A percentile compares a stretch with the other conserved stretches of the same genome.
These are phyloP conservation scores for Physocephala rufipes DNA, from an alignment of 2,888 invertebrate genomes.

Conservation along the genomic window DNA sequence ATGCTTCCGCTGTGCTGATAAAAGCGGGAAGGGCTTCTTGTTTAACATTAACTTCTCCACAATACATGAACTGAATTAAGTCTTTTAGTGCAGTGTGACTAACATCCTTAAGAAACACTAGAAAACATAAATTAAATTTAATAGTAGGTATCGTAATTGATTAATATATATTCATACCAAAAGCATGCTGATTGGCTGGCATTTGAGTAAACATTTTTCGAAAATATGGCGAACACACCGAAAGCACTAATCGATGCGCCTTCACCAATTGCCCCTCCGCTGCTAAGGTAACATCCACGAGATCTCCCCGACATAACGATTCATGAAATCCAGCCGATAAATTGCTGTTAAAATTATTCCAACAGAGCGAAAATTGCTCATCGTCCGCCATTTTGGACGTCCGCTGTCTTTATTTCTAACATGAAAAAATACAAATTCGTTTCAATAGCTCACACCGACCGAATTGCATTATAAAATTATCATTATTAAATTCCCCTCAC, in stretches of 20 bases:
- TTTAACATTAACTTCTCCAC: conserved; percentile 77
- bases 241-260: conserved; percentile 77
- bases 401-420: not conserved
- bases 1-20: conserved; percentile 77
- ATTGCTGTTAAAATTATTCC: conserved; percentile 80
- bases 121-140: conserved; percentile 50
- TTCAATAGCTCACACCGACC: not conserved
- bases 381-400: conserved; percentile 72
- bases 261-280: conserved; percentile 77
- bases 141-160: not conserved
- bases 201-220: conserved; percentile 76
- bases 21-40: conserved; percentile 77
- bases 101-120: conserved; percentile 77
- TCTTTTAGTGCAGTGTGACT: conserved; percentile 76
- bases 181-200: conserved; percentile 75
- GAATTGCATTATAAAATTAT: not conserved
- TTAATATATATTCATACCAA: conserved; percentile 67
- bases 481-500: not conserved
- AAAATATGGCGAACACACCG: conserved; percentile 79
- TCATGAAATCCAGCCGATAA: conserved; percentile 78
- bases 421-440: not conserved
- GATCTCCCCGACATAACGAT: conserved; percentile 74
- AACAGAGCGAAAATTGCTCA: conserved; percentile 78
- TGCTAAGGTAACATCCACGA: conserved; percentile 77
- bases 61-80: conserved; percentile 78